A percentile compares a stretch with the other conserved stretches of the same genome.
These are phyloP conservation scores for Polydesmus complanatus DNA, from an alignment of 2,888 invertebrate species.

Conservation along the genomic window DNA sequence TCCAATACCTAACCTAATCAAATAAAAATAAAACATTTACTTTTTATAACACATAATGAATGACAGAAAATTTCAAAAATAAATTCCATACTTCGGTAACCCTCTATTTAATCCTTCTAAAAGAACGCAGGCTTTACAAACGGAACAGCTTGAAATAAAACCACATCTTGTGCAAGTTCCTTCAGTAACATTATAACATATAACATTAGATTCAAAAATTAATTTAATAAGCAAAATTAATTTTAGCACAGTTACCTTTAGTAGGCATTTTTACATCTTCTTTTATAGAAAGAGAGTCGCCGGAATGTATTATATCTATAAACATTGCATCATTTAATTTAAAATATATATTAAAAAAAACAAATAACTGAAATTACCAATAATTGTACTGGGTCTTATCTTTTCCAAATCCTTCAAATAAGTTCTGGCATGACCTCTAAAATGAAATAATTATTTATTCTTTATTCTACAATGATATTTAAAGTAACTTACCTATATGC, in stretches of 20 bases:
- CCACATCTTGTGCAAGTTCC: constrained; percentile 69
- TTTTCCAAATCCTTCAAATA: constrained; percentile 90
- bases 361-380: constrained; percentile 35
- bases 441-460: not conserved
- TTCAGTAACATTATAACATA: constrained; percentile 8
- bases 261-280: constrained; percentile 67
- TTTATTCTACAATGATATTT: not conserved
- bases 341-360: not conserved
- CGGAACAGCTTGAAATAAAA: constrained; percentile 67
- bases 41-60: too few species aligned
- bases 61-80: not conserved
- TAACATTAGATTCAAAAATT: constrained; percentile 48
- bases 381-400: constrained; percentile 75
- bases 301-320: constrained; percentile 73
- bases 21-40: not conserved
- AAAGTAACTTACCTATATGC: constrained; percentile 50
- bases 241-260: constrained; percentile 57
- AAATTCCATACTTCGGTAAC: constrained; percentile 41
- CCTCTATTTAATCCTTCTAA: constrained; percentile 72
- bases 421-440: constrained; percentile 69
- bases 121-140: constrained; percentile 93
- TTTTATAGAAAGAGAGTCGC: constrained; percentile 70
- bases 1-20: constrained; percentile 10
- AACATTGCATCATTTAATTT: constrained; percentile 15
- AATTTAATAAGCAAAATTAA: constrained; percentile 72